Percentiles rank a stretch among this genome's conserved stretches.
Evolutionary conservation across 2,888 invertebrate genomes (phyloP).

Genomic region (Mythimna albipuncta): DNA sequence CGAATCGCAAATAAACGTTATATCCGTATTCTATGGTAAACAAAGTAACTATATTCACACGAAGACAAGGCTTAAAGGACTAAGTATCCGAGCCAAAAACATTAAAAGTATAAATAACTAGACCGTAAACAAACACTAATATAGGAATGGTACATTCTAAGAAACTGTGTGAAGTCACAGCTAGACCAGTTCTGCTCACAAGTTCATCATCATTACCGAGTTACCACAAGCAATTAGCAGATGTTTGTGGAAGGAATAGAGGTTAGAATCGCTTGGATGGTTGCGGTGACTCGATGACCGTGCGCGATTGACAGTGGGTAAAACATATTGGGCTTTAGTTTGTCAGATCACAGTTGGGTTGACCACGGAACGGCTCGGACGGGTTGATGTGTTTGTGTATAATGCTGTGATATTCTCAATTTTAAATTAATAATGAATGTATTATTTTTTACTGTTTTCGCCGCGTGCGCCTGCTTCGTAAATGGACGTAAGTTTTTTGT

Average conservation of each 20-base stretch:
- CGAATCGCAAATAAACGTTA: too few species aligned
- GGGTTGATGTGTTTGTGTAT: conserved; percentile 46
- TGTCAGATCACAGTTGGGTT: conserved; percentile 45
- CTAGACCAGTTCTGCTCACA: conserved; percentile 24
- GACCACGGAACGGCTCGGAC: conserved; percentile 45
- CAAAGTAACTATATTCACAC: too few species aligned
- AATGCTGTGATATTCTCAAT: conserved; percentile 53
- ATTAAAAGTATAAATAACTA: too few species aligned
- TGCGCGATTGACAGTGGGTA: conserved; percentile 34
- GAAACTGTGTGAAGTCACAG: conserved; percentile 48
- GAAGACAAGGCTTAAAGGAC: too few species aligned
- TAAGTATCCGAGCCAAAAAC: too few species aligned
- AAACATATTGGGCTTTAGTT: conserved; percentile 40
- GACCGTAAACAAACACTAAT: conserved; percentile 18
- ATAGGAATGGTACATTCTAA: conserved; percentile 48
- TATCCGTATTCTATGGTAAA: too few species aligned
- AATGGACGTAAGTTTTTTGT: conserved; percentile 67
- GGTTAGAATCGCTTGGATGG: conserved; percentile 12
- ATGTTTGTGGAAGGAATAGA: not conserved
- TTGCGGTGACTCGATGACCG: not conserved
- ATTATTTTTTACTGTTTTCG: conserved; percentile 51
- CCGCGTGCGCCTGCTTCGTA: conserved; percentile 57
- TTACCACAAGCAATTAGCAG: conserved; percentile 6
- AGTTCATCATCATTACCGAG: conserved; percentile 26
- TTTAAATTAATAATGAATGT: conserved; percentile 50